These are phyloP conservation scores for Dendrolimus houi DNA, from an alignment of 2,888 invertebrate genomes.

Conservation along the genomic window DNA sequence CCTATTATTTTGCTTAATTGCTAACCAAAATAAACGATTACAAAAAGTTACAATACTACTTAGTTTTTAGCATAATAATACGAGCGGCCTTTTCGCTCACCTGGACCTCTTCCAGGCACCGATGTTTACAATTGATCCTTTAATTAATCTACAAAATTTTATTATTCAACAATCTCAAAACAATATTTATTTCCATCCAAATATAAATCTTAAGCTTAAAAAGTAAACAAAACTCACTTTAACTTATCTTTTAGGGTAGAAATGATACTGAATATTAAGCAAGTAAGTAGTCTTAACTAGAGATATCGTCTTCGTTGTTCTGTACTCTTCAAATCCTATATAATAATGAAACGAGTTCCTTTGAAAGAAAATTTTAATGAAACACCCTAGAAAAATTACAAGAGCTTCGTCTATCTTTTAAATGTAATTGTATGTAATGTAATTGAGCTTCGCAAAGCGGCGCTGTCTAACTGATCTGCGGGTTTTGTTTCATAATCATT, in stretches of 20 bases:
- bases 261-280: conserved; percentile 21
- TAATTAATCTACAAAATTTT: too few relatives aligned
- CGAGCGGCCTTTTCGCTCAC: too few relatives aligned
- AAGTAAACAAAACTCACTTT: too few relatives aligned
- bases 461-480: conserved; percentile 32
- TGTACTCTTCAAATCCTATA: conserved; percentile 50
- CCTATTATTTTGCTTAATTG: too few relatives aligned
- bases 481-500: conserved; percentile 14
- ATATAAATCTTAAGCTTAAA: too few relatives aligned
- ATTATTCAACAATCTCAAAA: too few relatives aligned
- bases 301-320: conserved; percentile 30
- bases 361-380: conserved; percentile 59
- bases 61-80: too few relatives aligned
- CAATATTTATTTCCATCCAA: too few relatives aligned
- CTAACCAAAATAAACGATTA: too few relatives aligned
- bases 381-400: conserved; percentile 54
- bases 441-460: conserved; percentile 42
- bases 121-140: too few relatives aligned
- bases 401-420: conserved; percentile 47
- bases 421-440: conserved; percentile 58
- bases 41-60: too few relatives aligned
- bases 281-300: conserved; percentile 15
- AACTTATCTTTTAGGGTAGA: background rate
- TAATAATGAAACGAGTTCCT: conserved; percentile 58
- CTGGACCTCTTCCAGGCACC: too few relatives aligned